Evolutionary conservation across 2,888 invertebrate genomes (phyloP).

Genomic region (Macrostomum cliftonense): DNA sequence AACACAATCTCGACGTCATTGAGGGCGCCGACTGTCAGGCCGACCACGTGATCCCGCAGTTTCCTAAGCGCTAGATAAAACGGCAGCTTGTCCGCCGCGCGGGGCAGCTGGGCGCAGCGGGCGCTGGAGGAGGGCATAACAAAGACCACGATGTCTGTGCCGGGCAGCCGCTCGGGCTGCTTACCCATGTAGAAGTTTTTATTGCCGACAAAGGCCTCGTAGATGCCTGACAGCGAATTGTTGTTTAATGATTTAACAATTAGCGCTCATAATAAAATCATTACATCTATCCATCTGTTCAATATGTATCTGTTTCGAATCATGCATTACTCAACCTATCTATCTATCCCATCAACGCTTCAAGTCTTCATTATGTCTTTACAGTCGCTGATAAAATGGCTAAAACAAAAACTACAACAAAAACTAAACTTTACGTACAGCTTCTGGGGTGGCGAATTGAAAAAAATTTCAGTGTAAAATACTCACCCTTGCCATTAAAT

Average conservation of each 20-base stretch:
- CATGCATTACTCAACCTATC: too few species aligned
- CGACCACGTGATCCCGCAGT: conserved; percentile 78
- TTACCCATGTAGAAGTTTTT: conserved; percentile 90
- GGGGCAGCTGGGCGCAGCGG: conserved; percentile 79
- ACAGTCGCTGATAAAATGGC: too few species aligned
- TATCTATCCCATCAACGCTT: too few species aligned
- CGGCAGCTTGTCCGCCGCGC: conserved; percentile 89
- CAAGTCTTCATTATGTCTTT: too few species aligned
- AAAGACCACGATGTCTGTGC: conserved; percentile 61
- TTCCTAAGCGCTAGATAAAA: conserved; percentile 87
- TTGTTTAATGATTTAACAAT: too few species aligned
- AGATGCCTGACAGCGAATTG: conserved; percentile 45
- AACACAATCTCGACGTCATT: conserved; percentile 32
- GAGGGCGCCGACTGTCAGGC: conserved; percentile 40
- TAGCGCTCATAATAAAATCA: too few species aligned
- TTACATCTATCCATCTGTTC: too few species aligned
- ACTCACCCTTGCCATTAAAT: conserved; percentile 75
- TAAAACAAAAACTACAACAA: too few species aligned
- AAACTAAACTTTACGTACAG: too few species aligned
- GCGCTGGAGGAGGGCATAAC: conserved; percentile 88
- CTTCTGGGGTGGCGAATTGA: too few species aligned
- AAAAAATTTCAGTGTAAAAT: too few species aligned
- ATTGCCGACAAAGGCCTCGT: conserved; percentile 87
- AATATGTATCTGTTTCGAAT: too few species aligned
- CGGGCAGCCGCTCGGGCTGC: conserved; percentile 76